These are phyloP conservation scores for Isurus oxyrinchus DNA, from an alignment of 2,113 vertebrate genomes.

Conservation along the genomic window DNA sequence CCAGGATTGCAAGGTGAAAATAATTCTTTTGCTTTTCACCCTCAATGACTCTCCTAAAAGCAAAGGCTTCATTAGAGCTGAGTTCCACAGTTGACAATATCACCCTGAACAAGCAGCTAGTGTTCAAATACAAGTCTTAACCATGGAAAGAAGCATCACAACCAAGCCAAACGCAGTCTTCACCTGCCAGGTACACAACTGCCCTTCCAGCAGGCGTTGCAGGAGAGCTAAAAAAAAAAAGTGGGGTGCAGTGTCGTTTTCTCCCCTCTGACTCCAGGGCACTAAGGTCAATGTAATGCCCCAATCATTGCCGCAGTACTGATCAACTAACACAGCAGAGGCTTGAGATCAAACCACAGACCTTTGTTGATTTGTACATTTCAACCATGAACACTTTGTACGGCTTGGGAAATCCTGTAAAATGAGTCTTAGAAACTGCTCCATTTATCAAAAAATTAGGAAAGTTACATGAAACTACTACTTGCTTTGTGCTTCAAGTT, in stretches of 20 bases:
- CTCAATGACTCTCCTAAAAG: too few relatives aligned
- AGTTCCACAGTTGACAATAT: too few relatives aligned
- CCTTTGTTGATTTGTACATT: not conserved
- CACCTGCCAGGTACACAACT: too few relatives aligned
- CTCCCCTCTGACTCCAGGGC: too few relatives aligned
- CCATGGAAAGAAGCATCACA: too few relatives aligned
- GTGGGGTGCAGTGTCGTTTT: too few relatives aligned
- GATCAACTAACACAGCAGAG: too few relatives aligned
- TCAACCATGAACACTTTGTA: not conserved
- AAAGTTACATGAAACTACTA: not conserved
- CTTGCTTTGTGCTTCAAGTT: not conserved
- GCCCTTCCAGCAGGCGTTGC: too few relatives aligned
- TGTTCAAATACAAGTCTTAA: too few relatives aligned
- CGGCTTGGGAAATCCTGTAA: not conserved
- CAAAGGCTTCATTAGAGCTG: not conserved
- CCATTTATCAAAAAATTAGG: not conserved
- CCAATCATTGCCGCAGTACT: not conserved
- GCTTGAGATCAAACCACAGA: not conserved
- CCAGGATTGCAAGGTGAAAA: not conserved
- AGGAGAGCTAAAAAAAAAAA: too few relatives aligned
- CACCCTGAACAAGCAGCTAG: too few relatives aligned
- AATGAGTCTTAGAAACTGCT: not conserved
- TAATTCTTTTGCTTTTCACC: not conserved
- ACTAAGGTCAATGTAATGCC: not conserved
- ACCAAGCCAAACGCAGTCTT: too few relatives aligned